phyloP scores from a whole-genome alignment of 2,888 invertebrate genomes.

The Drosophila cyrtoloma region DNA sequence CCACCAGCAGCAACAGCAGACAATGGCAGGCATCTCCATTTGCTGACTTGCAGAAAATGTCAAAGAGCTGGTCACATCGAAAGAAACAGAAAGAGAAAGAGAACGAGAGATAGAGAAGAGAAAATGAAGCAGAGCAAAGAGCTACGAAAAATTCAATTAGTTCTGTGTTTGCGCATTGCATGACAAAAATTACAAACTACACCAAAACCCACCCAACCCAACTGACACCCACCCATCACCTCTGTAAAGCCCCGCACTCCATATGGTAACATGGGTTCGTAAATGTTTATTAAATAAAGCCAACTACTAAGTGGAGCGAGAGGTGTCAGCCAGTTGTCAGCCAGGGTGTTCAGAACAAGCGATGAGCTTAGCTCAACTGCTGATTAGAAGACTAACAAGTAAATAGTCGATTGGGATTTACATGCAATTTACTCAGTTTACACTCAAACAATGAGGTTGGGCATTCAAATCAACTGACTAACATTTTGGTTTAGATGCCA shows the following conservation, averaged over 20 bases:
- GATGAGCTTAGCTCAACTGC: slow-evolving; percentile 19
- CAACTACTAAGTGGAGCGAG: slow-evolving; percentile 7
- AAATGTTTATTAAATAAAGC: slow-evolving; percentile 50
- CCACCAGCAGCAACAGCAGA: slow-evolving; percentile 49
- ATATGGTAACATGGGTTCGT: slow-evolving; percentile 29
- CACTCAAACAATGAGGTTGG: not conserved
- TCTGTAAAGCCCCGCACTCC: not conserved
- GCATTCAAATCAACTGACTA: not conserved
- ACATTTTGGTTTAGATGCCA: slow-evolving; percentile 2
- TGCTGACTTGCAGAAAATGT: slow-evolving; percentile 75
- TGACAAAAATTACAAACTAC: slow-evolving; percentile 67
- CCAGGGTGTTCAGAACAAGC: not conserved
- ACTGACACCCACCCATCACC: not conserved
- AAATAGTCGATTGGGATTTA: slow-evolving; percentile 24
- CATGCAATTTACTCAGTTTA: slow-evolving; percentile 3
- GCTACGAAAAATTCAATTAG: slow-evolving; percentile 75
- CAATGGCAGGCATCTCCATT: slow-evolving; percentile 49
- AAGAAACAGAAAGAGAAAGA: not conserved
- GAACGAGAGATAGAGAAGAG: not conserved
- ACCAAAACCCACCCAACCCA: not conserved
- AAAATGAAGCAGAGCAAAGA: slow-evolving; percentile 17
- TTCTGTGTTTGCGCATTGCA: slow-evolving; percentile 81
- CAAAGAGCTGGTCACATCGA: slow-evolving; percentile 29
- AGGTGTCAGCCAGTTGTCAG: slow-evolving; percentile 31
- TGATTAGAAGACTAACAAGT: slow-evolving; percentile 39